Evolutionary conservation across 2,113 vertebrate species (phyloP).

Genomic region (Festucalex cinctus): DNA sequence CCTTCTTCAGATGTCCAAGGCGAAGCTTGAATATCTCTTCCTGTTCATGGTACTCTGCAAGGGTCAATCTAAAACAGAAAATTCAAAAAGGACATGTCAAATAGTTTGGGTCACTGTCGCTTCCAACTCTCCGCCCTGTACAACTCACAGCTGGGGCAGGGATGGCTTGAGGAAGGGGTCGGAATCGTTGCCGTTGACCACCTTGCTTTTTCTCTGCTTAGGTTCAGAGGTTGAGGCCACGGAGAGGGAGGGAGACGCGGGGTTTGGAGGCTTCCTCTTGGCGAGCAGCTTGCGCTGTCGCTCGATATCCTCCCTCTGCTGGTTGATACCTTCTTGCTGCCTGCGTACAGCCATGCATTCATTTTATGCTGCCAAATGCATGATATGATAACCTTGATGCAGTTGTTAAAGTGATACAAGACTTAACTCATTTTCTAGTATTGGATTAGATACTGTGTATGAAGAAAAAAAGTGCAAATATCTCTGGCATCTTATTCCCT

Average conservation of each 20-base stretch:
- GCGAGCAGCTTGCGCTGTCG: constrained; percentile 96
- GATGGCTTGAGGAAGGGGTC: constrained; percentile 98
- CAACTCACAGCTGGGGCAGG: constrained; percentile 94
- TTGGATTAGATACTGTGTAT: no score
- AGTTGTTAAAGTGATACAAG: no score
- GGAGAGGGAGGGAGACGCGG: constrained; percentile 87
- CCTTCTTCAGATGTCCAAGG: constrained; percentile 98
- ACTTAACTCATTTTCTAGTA: no score
- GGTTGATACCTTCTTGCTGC: constrained; percentile 98
- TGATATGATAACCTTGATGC: background rate
- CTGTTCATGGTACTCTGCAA: constrained; percentile 97
- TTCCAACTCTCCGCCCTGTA: no score
- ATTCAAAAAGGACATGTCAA: background rate
- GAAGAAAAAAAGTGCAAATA: no score
- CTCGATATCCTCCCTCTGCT: constrained; percentile 98
- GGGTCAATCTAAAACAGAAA: constrained; percentile 80
- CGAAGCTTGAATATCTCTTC: constrained; percentile 99
- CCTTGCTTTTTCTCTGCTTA: constrained; percentile 98
- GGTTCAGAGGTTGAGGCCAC: constrained; percentile 89
- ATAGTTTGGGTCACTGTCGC: background rate
- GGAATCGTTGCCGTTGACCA: constrained; percentile 96
- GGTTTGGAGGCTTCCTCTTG: constrained; percentile 94
- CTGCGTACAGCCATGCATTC: constrained; percentile 32
- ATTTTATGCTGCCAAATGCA: background rate
- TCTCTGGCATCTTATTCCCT: no score